Percentiles rank a stretch among this genome's conserved stretches.
Conservation (phyloP, 2,888 invertebrate genomes). For the Ashinkailepas kermadecensis region DNA sequence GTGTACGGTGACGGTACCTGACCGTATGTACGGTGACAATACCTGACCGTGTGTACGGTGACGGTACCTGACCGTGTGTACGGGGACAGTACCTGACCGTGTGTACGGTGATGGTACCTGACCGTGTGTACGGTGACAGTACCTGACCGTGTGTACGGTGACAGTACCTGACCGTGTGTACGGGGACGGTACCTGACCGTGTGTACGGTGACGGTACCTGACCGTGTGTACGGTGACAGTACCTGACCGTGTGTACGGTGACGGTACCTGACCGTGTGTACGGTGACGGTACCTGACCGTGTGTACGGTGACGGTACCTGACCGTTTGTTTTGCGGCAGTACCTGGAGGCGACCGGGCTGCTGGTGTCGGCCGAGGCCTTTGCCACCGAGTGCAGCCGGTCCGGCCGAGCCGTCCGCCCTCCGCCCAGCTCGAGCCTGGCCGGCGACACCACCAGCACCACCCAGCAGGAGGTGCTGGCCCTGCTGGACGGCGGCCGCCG, state of each 20-base stretch:
- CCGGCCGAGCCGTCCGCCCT: conserved; percentile 13
- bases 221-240: too few relatives aligned
- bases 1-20: too few relatives aligned
- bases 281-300: too few relatives aligned
- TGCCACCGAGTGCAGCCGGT: conserved; percentile 17
- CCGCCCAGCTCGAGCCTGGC: not conserved
- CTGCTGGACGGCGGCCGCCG: conserved; percentile 23
- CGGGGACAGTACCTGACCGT: not conserved
- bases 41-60: not conserved
- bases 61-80: conserved; percentile 20
- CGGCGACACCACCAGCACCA: not conserved
- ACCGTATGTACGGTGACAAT: too few relatives aligned
- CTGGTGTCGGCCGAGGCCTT: not conserved
- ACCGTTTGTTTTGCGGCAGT: not conserved
- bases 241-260: not conserved
- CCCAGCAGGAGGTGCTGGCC: conserved; percentile 9
- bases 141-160: too few relatives aligned
- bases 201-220: too few relatives aligned
- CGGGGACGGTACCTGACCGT: conserved; percentile 4
- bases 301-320: not conserved
- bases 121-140: too few relatives aligned
- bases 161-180: not conserved
- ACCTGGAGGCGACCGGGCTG: conserved; percentile 23
- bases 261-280: too few relatives aligned
- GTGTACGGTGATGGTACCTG: too few relatives aligned